These are phyloP conservation scores for Chaenogobius annularis DNA, from an alignment of 2,113 vertebrate genomes.

Conservation along the genomic window DNA sequence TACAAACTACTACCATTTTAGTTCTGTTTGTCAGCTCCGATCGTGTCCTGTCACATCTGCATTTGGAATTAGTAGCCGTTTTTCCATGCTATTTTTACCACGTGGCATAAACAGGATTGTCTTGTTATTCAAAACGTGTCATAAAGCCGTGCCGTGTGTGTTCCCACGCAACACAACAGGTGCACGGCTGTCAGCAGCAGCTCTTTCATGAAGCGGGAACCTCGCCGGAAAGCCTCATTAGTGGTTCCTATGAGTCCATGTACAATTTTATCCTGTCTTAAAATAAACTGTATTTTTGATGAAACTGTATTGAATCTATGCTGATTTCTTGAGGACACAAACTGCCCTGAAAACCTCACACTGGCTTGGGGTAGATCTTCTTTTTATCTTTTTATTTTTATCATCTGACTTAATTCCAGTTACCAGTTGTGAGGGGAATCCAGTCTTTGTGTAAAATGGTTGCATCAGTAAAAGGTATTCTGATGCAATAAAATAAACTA, in stretches of 20 bases:
- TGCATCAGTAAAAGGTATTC: too few species aligned
- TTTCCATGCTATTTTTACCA: constrained; percentile 22
- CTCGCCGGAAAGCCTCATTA: constrained; percentile 22
- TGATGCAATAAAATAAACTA: not conserved
- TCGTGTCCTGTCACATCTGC: constrained; percentile 8
- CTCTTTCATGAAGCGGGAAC: constrained; percentile 22
- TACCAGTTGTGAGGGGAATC: not conserved
- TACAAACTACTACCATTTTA: constrained; percentile 9
- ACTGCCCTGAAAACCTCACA: not conserved
- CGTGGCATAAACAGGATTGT: constrained; percentile 16
- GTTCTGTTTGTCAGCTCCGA: constrained; percentile 16
- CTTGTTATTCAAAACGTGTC: constrained; percentile 17
- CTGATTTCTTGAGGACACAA: constrained; percentile 4
- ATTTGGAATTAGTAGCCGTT: constrained; percentile 11
- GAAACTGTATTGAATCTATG: constrained; percentile 30
- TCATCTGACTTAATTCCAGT: not conserved
- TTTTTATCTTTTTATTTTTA: not conserved
- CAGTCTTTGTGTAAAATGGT: not conserved
- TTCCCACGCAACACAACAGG: not conserved
- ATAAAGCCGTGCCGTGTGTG: not conserved
- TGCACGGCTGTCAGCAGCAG: constrained; percentile 6
- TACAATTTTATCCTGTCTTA: constrained; percentile 56
- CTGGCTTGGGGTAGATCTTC: not conserved
- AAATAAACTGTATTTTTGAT: constrained; percentile 71
- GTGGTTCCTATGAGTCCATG: constrained; percentile 50